Evolutionary conservation across 2,113 vertebrate genomes (phyloP).

Genomic region (Leptodactylus fuscus): DNA sequence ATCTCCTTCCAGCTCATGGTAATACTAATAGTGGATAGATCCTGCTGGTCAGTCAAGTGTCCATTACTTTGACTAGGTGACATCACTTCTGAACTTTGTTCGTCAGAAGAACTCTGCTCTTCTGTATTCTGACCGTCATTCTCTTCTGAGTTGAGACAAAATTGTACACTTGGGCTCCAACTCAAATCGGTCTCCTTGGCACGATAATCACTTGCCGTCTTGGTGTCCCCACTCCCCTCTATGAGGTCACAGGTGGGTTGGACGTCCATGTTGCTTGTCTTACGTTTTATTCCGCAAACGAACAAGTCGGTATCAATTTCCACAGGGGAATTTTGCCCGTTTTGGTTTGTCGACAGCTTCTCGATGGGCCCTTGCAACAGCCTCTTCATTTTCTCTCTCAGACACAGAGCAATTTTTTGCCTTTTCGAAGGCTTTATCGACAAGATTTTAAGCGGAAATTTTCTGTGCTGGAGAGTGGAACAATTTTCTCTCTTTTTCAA

Average conservation of each 20-base stretch:
- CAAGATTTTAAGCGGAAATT: constrained; percentile 71
- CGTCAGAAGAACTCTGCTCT: constrained; percentile 48
- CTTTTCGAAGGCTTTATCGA: constrained; percentile 74
- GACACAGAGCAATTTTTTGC: constrained; percentile 67
- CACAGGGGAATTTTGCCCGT: constrained; percentile 67
- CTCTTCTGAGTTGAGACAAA: constrained; percentile 66
- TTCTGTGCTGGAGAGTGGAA: constrained; percentile 66
- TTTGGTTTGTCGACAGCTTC: constrained; percentile 68
- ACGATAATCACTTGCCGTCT: constrained; percentile 62
- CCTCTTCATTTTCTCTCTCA: constrained; percentile 78
- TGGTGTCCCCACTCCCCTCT: constrained; percentile 60
- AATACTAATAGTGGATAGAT: constrained; percentile 67
- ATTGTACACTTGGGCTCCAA: constrained; percentile 72
- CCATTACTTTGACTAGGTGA: constrained; percentile 54
- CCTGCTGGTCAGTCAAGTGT: constrained; percentile 62
- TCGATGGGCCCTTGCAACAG: constrained; percentile 77
- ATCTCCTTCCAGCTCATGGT: constrained; percentile 69
- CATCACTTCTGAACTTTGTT: not conserved
- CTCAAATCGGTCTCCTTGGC: constrained; percentile 72
- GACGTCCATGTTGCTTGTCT: constrained; percentile 64
- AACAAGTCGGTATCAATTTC: constrained; percentile 77
- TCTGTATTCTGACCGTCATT: constrained; percentile 61
- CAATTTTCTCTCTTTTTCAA: constrained; percentile 75
- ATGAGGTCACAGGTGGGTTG: constrained; percentile 65
- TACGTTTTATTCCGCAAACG: constrained; percentile 70